These are phyloP conservation scores for Zosterops hypoxanthus DNA, from an alignment of 2,113 vertebrate genomes.

Conservation along the genomic window DNA sequence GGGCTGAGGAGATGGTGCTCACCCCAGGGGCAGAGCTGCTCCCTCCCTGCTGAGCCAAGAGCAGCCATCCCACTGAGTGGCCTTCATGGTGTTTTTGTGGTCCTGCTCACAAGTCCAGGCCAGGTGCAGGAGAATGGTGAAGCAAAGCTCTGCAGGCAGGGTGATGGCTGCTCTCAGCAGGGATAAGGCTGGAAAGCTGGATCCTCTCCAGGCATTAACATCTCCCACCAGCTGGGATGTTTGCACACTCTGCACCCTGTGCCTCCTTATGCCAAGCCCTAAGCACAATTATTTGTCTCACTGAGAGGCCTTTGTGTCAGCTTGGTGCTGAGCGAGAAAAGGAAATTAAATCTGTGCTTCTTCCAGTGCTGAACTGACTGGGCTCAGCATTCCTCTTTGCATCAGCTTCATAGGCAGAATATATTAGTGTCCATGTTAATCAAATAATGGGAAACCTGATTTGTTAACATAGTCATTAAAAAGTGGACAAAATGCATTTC, in stretches of 20 bases:
- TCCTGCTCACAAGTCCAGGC: accelerated
- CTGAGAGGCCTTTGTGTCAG: neutral
- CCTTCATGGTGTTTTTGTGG: accelerated
- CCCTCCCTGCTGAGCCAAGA: neutral
- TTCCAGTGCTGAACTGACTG: neutral
- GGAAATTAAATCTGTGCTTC: neutral
- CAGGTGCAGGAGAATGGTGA: neutral
- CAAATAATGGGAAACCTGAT: neutral
- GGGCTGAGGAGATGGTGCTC: neutral
- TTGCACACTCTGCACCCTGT: neutral
- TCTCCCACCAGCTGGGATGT: neutral
- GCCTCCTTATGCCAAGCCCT: neutral
- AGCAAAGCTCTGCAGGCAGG: neutral
- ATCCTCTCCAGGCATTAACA: neutral
- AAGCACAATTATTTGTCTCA: neutral
- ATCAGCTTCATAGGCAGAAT: neutral
- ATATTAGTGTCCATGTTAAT: neutral
- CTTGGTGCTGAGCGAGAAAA: constrained; percentile 1
- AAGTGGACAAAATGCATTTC: neutral
- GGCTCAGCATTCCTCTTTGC: neutral
- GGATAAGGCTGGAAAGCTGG: neutral
- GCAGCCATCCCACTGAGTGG: accelerated
- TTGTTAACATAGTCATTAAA: neutral
- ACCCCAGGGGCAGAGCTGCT: neutral
- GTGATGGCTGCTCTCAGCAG: neutral